Percentiles rank a stretch among this genome's conserved stretches.
Evolutionary conservation across 2,797 vertebrate genomes (phyloP).

Genomic region (Pseudochromis fuscus): DNA sequence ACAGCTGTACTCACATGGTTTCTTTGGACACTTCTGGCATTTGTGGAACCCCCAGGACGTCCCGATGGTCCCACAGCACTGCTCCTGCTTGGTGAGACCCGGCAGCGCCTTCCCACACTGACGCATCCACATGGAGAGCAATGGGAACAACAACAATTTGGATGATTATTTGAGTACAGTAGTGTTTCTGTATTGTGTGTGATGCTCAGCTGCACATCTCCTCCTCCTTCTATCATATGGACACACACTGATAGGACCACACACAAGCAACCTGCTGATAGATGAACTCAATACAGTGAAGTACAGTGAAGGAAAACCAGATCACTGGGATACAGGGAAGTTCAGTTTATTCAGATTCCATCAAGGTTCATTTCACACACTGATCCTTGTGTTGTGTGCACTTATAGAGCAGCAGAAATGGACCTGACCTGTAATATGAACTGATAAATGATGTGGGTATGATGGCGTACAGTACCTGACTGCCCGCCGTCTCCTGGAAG

Average conservation of each 20-base stretch:
- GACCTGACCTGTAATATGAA: no score
- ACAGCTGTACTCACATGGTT: slow-evolving; percentile 86
- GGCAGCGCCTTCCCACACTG: slow-evolving; percentile 98
- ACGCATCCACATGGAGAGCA: neutral
- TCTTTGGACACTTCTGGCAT: slow-evolving; percentile 97
- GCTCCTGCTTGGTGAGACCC: slow-evolving; percentile 97
- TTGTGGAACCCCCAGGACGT: slow-evolving; percentile 99
- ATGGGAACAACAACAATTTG: slow-evolving; percentile 8
- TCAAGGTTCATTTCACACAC: no score
- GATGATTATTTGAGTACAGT: neutral
- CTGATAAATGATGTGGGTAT: no score
- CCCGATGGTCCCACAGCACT: slow-evolving; percentile 95
- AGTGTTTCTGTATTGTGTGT: no score
- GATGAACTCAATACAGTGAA: no score
- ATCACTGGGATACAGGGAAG: no score
- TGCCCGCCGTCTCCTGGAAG: slow-evolving; percentile 95
- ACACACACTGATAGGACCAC: slow-evolving; percentile 5
- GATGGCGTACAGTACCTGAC: slow-evolving; percentile 89
- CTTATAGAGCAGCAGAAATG: no score
- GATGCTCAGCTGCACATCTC: neutral
- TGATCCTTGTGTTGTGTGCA: no score
- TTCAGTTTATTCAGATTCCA: no score
- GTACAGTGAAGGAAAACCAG: no score
- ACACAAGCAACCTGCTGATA: no score
- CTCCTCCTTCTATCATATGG: neutral